Evolutionary conservation across 2,888 invertebrate genomes (phyloP).

Genomic region (Strigamia maritima): DNA sequence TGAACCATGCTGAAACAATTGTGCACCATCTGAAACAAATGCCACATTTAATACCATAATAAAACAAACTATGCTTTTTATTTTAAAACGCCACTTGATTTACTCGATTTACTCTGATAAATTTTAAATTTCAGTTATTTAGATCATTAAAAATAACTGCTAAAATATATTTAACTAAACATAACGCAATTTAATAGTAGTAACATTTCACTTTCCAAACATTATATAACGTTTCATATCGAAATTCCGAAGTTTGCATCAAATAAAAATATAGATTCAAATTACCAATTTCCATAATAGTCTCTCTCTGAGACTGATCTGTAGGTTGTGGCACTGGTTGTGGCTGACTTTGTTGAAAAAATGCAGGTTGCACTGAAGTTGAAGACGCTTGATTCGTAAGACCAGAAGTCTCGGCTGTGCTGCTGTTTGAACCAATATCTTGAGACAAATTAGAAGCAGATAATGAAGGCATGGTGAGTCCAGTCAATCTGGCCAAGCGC

Average conservation of each 20-base stretch:
- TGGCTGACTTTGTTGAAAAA: constrained; percentile 39
- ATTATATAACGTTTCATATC: background rate
- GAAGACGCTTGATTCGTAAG: background rate
- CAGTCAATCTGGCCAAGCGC: constrained; percentile 69
- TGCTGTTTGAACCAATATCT: background rate
- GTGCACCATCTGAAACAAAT: constrained; percentile 9
- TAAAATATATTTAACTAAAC: too few species aligned
- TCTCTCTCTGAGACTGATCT: background rate
- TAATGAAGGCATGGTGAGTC: constrained; percentile 58
- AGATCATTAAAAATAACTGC: too few species aligned
- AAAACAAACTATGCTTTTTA: background rate
- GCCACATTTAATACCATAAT: too few species aligned
- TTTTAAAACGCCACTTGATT: background rate
- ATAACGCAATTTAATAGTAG: constrained; percentile 27
- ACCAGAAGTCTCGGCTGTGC: background rate
- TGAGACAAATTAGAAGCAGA: background rate
- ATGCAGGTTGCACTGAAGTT: background rate
- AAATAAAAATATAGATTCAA: background rate
- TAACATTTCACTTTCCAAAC: background rate
- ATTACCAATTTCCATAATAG: constrained; percentile 37
- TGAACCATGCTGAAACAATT: constrained; percentile 18
- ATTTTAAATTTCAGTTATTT: too few species aligned
- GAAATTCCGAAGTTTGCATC: background rate
- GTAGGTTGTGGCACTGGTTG: constrained; percentile 12
- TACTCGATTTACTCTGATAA: too few species aligned